Evolutionary conservation across 92 coral and sea anemone genomes (phyloP).

Genomic region (Virgularia gustaviana): DNA sequence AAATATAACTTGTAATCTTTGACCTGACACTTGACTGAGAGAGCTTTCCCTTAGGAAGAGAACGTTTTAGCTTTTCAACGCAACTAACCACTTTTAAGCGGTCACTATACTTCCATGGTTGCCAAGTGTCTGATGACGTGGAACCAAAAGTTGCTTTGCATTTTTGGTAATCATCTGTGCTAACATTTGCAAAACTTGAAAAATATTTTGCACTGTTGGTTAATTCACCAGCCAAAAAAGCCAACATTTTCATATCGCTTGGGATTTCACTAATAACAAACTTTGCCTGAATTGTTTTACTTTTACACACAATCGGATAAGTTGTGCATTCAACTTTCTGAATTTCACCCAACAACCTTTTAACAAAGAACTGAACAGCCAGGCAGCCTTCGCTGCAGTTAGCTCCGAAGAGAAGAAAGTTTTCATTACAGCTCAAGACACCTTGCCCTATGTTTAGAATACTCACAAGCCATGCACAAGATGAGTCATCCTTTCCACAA

Average conservation of each 20-base stretch:
- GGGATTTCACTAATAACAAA: constrained; percentile 47
- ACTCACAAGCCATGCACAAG: constrained; percentile 47
- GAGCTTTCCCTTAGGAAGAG: constrained; percentile 11
- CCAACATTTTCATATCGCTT: constrained; percentile 47
- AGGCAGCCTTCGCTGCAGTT: constrained; percentile 47
- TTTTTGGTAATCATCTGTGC: background rate
- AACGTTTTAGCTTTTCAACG: constrained; percentile 27
- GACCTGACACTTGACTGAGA: constrained; percentile 16
- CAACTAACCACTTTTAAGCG: constrained; percentile 9
- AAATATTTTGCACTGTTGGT: constrained; percentile 50
- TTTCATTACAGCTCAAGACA: constrained; percentile 47
- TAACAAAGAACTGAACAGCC: constrained; percentile 38
- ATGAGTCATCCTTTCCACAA: constrained; percentile 44
- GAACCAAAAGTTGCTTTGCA: constrained; percentile 44
- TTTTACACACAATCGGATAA: constrained; percentile 30
- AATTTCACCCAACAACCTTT: constrained; percentile 15
- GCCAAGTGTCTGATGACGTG: constrained; percentile 39
- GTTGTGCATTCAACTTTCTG: constrained; percentile 15
- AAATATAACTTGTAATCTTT: constrained; percentile 33
- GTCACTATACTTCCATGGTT: constrained; percentile 44
- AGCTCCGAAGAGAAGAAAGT: constrained; percentile 50
- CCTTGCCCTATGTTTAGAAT: constrained; percentile 43
- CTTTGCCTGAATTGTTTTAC: constrained; percentile 8
- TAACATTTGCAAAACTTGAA: constrained; percentile 38
- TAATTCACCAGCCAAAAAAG: constrained; percentile 40